Evolutionary conservation across 2,113 vertebrate genomes (phyloP).

Genomic region (Parus major): DNA sequence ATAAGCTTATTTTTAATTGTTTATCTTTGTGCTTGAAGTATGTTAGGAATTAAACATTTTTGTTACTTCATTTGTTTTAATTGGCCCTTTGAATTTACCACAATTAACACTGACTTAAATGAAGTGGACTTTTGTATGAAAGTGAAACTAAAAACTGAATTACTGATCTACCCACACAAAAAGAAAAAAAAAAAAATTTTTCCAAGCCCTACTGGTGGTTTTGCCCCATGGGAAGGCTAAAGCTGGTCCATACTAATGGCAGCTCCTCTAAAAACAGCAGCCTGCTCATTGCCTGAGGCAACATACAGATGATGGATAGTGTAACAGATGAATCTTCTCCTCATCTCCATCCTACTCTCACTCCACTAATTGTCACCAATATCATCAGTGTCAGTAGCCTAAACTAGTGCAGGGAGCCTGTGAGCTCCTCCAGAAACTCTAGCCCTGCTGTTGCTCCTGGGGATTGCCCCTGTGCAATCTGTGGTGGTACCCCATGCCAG

Average conservation of each 20-base stretch:
- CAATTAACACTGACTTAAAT: background rate
- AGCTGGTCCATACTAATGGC: background rate
- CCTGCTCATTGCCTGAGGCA: constrained; percentile 60
- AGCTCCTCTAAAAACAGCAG: constrained; percentile 29
- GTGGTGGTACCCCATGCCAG: background rate
- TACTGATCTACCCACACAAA: background rate
- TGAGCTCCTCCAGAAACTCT: background rate
- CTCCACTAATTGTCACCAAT: constrained; percentile 62
- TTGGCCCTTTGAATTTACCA: background rate
- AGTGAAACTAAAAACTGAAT: background rate
- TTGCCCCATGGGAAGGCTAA: background rate
- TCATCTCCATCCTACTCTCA: constrained; percentile 59
- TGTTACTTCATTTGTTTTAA: background rate
- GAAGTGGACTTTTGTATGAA: background rate
- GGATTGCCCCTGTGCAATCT: constrained; percentile 12
- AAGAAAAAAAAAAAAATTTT: background rate
- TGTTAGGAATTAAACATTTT: background rate
- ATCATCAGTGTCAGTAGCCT: constrained; percentile 54
- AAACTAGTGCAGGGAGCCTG: background rate
- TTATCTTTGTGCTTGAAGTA: background rate
- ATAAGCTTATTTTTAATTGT: background rate
- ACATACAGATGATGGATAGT: constrained; percentile 55
- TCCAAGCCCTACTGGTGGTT: background rate
- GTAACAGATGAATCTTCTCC: constrained; percentile 67
- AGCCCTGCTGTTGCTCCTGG: constrained; percentile 16